Evolutionary conservation across 2,888 invertebrate genomes (phyloP).

Genomic region (Muschampia plurimacula): DNA sequence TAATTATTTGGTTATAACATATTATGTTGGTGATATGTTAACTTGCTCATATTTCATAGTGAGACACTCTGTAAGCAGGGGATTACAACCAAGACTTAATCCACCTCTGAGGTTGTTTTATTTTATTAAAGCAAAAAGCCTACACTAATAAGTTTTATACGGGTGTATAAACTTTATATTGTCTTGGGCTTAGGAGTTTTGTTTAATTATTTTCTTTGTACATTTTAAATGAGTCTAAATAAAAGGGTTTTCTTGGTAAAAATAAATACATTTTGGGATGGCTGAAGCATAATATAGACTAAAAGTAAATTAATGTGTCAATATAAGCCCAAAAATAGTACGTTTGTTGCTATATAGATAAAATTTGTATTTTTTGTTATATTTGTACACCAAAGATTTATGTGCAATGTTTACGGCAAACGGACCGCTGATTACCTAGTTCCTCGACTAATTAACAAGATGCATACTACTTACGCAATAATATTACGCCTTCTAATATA

Average conservation of each 20-base stretch:
- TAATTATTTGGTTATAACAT: background rate
- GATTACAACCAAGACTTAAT: constrained; percentile 2
- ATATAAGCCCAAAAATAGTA: background rate
- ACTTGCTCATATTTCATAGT: background rate
- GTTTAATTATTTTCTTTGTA: background rate
- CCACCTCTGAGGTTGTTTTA: constrained; percentile 30
- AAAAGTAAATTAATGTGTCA: background rate
- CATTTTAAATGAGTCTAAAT: background rate
- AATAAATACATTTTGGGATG: background rate
- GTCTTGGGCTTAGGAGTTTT: background rate
- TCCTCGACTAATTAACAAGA: too few relatives aligned
- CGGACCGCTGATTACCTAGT: too few relatives aligned
- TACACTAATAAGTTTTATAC: constrained; percentile 12
- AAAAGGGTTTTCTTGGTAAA: background rate
- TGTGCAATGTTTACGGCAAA: too few relatives aligned
- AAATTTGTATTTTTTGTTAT: too few relatives aligned
- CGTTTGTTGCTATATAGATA: too few relatives aligned
- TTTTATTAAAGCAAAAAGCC: constrained; percentile 23
- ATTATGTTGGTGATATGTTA: background rate
- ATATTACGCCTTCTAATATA: too few relatives aligned
- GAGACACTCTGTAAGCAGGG: background rate
- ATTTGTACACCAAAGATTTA: too few relatives aligned
- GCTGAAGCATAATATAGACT: background rate
- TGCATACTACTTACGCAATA: too few relatives aligned
- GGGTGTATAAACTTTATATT: constrained; percentile 19